Percentiles rank a stretch among this genome's conserved stretches.
These are phyloP conservation scores for Muscicapa adusta DNA, from an alignment of 2,113 vertebrate species.

Conservation along the genomic window DNA sequence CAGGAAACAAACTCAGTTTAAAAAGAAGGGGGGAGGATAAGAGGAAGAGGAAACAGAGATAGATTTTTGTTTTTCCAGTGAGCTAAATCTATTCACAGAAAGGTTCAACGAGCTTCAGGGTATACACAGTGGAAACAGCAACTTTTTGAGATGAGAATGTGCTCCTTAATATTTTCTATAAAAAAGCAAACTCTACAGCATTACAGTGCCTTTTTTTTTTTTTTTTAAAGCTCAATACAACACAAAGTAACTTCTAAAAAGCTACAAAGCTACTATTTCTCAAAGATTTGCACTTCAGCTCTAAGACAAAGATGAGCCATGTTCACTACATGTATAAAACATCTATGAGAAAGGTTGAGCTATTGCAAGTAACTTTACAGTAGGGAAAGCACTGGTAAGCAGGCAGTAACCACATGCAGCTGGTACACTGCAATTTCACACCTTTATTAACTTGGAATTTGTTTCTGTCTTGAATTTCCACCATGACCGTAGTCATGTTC, in stretches of 20 bases:
- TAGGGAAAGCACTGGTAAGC: neutral
- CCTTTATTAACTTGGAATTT: constrained; percentile 10
- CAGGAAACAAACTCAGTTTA: constrained; percentile 53
- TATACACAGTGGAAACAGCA: neutral
- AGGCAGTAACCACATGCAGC: neutral
- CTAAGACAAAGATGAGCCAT: neutral
- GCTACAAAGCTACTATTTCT: neutral
- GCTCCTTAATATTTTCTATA: neutral
- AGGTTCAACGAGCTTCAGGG: neutral
- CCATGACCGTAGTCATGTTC: neutral
- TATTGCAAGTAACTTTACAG: neutral
- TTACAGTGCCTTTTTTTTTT: neutral
- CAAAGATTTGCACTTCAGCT: neutral
- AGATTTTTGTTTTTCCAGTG: constrained; percentile 46
- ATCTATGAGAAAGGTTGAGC: neutral
- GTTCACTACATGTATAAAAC: neutral
- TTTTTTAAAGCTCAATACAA: neutral
- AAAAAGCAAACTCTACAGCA: neutral
- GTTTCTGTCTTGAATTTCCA: constrained; percentile 23
- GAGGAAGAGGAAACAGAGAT: constrained; percentile 48
- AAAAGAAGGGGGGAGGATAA: neutral
- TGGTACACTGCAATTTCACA: neutral
- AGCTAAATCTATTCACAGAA: constrained; percentile 12
- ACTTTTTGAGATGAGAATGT: neutral
- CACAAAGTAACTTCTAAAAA: neutral